Conservation (phyloP, 2,113 vertebrate genomes). For the Poeciliopsis turrubarensis region DNA sequence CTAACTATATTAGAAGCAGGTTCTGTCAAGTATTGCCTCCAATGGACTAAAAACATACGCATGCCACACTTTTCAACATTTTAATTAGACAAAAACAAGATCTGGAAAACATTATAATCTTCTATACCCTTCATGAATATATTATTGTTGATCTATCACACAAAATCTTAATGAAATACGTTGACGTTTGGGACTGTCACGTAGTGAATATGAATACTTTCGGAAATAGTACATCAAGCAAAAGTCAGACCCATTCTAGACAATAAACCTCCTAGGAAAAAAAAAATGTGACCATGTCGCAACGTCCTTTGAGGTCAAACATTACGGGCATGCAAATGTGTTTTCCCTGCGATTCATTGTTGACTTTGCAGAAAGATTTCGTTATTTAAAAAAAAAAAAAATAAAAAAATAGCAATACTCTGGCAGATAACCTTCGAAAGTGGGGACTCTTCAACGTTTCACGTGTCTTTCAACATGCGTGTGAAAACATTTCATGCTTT, state of each 20-base stretch:
- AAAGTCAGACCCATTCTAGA: background rate
- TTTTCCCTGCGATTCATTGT: slow-evolving; percentile 9
- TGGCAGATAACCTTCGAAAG: slow-evolving; percentile 58
- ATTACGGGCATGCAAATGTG: background rate
- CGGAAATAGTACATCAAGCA: background rate
- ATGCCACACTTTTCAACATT: background rate
- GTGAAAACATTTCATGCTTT: slow-evolving; percentile 70
- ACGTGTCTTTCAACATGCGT: slow-evolving; percentile 68
- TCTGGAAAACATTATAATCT: background rate
- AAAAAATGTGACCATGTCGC: background rate
- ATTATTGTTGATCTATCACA: background rate
- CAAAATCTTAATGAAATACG: background rate
- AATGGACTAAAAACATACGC: too few species aligned
- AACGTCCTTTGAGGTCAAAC: slow-evolving; percentile 29
- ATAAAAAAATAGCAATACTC: slow-evolving; percentile 15
- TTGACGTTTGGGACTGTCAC: background rate
- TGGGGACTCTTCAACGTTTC: slow-evolving; percentile 37
- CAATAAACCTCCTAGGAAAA: too few species aligned
- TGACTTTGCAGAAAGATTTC: slow-evolving; percentile 62
- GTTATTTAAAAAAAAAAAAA: slow-evolving; percentile 9
- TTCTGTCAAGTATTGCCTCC: too few species aligned
- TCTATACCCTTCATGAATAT: background rate
- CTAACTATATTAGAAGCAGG: too few species aligned
- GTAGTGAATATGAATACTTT: background rate
- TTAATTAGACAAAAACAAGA: background rate